These are phyloP conservation scores for Baryphthengus martii DNA, from an alignment of 2,113 vertebrate genomes.

Conservation along the genomic window DNA sequence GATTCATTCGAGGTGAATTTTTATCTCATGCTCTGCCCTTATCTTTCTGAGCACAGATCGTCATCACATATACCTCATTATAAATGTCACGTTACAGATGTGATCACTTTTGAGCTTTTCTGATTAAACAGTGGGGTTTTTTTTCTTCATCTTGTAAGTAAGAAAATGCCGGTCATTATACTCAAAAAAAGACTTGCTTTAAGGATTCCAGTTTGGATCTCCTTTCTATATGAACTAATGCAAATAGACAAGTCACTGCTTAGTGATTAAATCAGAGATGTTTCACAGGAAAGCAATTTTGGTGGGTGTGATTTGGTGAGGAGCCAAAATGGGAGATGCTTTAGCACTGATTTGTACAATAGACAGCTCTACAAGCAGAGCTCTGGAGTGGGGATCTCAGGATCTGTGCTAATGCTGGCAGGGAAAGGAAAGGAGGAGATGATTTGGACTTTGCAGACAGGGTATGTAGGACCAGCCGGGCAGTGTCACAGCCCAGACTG, in stretches of 20 bases:
- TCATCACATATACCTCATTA: background rate
- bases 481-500: background rate
- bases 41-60: background rate
- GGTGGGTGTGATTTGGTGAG: background rate
- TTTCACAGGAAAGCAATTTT: background rate
- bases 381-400: background rate
- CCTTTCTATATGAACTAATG: background rate
- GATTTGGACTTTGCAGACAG: background rate
- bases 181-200: background rate
- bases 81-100: background rate
- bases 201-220: background rate
- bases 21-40: background rate
- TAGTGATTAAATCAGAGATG: background rate
- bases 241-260: background rate
- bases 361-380: background rate
- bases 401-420: fast-evolving
- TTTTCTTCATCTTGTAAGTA: background rate
- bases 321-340: background rate
- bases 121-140: background rate
- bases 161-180: background rate
- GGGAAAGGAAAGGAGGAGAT: background rate
- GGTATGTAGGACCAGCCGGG: background rate
- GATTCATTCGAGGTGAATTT: background rate
- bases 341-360: background rate
- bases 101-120: background rate